Evolutionary conservation across 1,140 invertebrate species (phyloP).

Genomic region (Scaptomyza montana): DNA sequence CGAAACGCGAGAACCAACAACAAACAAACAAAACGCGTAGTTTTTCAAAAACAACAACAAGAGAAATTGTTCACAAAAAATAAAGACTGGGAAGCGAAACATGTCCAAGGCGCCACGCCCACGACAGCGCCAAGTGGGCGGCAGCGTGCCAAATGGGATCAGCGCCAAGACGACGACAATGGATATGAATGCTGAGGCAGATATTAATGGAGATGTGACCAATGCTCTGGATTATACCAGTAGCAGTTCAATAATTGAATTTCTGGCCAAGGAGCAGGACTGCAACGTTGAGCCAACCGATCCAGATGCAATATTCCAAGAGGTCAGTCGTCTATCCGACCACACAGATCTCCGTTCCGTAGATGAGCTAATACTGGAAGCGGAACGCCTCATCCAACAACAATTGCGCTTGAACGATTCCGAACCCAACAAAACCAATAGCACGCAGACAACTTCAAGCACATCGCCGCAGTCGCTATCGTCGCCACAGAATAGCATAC

Average conservation of each 20-base stretch:
- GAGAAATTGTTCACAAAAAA: background rate
- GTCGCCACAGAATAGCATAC: constrained; percentile 70
- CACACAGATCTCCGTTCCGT: constrained; percentile 75
- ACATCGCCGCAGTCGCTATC: constrained; percentile 50
- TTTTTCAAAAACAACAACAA: background rate
- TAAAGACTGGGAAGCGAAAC: background rate
- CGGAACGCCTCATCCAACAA: constrained; percentile 76
- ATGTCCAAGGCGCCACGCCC: constrained; percentile 58
- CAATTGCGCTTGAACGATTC: constrained; percentile 54
- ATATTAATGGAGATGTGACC: background rate
- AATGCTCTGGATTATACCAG: constrained; percentile 61
- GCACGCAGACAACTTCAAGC: constrained; percentile 32
- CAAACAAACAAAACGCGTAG: constrained; percentile 27
- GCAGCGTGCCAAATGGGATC: background rate
- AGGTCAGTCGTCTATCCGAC: constrained; percentile 76
- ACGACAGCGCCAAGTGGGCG: constrained; percentile 25
- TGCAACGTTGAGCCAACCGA: constrained; percentile 64
- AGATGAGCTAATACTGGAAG: constrained; percentile 80
- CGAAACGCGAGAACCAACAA: constrained; percentile 4
- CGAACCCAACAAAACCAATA: background rate
- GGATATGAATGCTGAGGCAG: background rate
- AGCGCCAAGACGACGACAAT: background rate
- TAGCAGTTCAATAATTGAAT: constrained; percentile 79
- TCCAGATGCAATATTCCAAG: constrained; percentile 78
- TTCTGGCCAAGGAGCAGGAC: constrained; percentile 78